Percentiles rank a stretch among this genome's conserved stretches.
phyloP scores from a whole-genome alignment of 1,140 invertebrate genomes.

The Drosophila pallidifrons region DNA sequence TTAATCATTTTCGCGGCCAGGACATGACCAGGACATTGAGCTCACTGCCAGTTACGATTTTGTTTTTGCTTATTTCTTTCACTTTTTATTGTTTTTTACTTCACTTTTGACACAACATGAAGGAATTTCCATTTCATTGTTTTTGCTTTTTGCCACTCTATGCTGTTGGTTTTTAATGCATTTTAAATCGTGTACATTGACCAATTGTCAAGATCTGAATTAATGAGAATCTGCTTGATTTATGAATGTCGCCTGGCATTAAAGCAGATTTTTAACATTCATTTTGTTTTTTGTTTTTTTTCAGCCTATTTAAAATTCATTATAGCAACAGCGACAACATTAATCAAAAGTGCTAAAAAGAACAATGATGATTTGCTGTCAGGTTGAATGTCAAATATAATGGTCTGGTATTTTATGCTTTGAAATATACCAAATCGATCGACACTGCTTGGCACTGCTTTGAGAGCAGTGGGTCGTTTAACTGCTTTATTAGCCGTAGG shows the following conservation, averaged over 20 bases:
- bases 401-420: background rate
- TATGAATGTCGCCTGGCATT: slow-evolving; percentile 47
- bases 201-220: slow-evolving; percentile 73
- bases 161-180: slow-evolving; percentile 58
- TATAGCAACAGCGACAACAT: slow-evolving; percentile 42
- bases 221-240: slow-evolving; percentile 67
- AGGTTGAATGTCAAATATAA: background rate
- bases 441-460: too few species aligned
- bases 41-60: slow-evolving; percentile 2
- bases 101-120: slow-evolving; percentile 16
- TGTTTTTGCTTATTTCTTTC: background rate
- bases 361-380: background rate
- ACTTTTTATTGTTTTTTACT: background rate
- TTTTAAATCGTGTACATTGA: slow-evolving; percentile 74
- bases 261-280: slow-evolving; percentile 23
- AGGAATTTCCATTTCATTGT: slow-evolving; percentile 26
- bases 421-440: too few species aligned
- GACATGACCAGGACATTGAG: slow-evolving; percentile 44
- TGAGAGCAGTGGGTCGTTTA: too few species aligned
- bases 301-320: slow-evolving; percentile 44
- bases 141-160: slow-evolving; percentile 28
- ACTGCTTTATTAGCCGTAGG: too few species aligned
- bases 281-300: slow-evolving; percentile 25
- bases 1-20: slow-evolving; percentile 68
- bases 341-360: slow-evolving; percentile 49